A percentile compares a stretch with the other conserved stretches of the same genome.
Evolutionary conservation across 2,888 invertebrate species (phyloP).

Genomic region (Drosophila lutescens): DNA sequence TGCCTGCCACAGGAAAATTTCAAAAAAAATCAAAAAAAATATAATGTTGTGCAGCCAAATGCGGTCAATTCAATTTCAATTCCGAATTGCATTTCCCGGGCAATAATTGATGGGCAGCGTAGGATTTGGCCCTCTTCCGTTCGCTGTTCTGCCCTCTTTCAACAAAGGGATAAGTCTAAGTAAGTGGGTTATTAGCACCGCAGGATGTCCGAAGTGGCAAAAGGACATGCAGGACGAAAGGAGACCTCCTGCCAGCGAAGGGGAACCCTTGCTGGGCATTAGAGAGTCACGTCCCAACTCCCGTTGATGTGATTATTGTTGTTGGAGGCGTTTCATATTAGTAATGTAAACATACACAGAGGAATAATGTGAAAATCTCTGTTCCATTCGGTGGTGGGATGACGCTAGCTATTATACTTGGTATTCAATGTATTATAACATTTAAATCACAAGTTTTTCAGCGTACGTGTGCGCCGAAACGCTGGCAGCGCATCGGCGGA

Average conservation of each 20-base stretch:
- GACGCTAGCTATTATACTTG: no score
- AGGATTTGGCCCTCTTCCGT: not conserved
- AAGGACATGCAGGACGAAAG: slow-evolving; percentile 26
- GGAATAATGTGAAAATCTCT: slow-evolving; percentile 5
- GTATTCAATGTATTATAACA: no score
- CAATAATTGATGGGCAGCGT: slow-evolving; percentile 71
- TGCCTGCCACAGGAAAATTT: slow-evolving; percentile 8
- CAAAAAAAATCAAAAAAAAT: slow-evolving; percentile 9
- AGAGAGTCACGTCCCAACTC: slow-evolving; percentile 62
- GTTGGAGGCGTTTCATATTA: slow-evolving; percentile 71
- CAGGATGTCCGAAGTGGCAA: slow-evolving; percentile 63
- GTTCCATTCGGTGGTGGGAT: not conserved
- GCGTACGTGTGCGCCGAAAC: no score
- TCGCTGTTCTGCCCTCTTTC: slow-evolving; percentile 9
- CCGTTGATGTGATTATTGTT: slow-evolving; percentile 52
- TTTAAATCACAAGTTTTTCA: no score
- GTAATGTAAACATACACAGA: slow-evolving; percentile 65
- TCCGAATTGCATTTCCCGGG: slow-evolving; percentile 32
- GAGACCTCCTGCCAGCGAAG: slow-evolving; percentile 52
- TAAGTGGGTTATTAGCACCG: slow-evolving; percentile 82
- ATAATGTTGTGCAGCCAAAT: slow-evolving; percentile 23
- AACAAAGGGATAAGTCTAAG: slow-evolving; percentile 79
- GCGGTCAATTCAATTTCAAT: slow-evolving; percentile 68
- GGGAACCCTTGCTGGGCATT: slow-evolving; percentile 70
- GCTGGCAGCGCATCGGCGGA: no score